Conservation (phyloP, 2,797 vertebrate genomes). For the Phrynocephalus guinanensis region DNA sequence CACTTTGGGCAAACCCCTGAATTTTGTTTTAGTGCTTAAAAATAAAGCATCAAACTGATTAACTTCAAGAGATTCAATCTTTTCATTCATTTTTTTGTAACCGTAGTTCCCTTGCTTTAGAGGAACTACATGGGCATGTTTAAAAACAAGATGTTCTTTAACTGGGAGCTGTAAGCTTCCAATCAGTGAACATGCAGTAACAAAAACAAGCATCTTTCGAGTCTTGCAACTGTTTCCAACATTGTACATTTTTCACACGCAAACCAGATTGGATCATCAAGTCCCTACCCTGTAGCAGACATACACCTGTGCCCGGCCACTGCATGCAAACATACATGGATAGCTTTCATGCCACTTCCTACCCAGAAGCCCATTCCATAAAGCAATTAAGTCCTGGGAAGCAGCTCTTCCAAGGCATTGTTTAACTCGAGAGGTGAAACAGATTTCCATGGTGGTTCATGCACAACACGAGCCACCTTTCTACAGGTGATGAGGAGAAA, state of each 20-base stretch:
- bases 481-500: neutral
- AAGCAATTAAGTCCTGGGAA: neutral
- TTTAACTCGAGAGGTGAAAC: neutral
- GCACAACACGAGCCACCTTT: neutral
- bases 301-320: too few relatives aligned
- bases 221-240: neutral
- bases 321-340: neutral
- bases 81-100: slow-evolving; percentile 26
- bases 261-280: neutral
- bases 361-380: neutral
- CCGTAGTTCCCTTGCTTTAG: neutral
- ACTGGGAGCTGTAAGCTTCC: slow-evolving; percentile 2
- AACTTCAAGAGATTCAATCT: slow-evolving; percentile 38
- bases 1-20: neutral
- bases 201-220: neutral
- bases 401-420: neutral
- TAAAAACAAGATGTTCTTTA: slow-evolving; percentile 11
- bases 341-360: neutral
- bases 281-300: neutral
- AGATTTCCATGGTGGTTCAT: neutral
- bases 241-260: neutral
- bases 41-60: slow-evolving; percentile 44
- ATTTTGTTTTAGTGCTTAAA: slow-evolving; percentile 36
- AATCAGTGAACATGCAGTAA: neutral
- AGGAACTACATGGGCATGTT: neutral